A percentile compares a stretch with the other conserved stretches of the same genome.
phyloP scores from a whole-genome alignment of 2,888 invertebrate species.

The Polietes domitor region DNA sequence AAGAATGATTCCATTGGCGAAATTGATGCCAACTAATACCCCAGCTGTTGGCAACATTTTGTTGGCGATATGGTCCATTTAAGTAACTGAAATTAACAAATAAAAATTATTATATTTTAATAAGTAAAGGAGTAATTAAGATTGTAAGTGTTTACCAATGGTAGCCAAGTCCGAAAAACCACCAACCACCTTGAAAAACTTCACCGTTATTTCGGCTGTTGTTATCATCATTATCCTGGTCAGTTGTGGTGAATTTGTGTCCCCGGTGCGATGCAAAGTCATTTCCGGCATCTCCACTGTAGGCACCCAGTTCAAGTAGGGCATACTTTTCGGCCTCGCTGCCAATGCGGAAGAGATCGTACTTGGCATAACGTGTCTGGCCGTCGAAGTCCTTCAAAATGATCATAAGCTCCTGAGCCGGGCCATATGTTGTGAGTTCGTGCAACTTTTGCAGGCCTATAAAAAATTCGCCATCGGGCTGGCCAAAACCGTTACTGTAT shows the following conservation, averaged over 20 bases:
- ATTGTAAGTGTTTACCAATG: background rate
- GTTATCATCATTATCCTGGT: background rate
- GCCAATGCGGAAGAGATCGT: background rate
- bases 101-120: background rate
- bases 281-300: conserved; percentile 29
- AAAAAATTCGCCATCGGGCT: background rate
- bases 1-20: background rate
- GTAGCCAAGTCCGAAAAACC: background rate
- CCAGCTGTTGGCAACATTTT: background rate
- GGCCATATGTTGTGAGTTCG: background rate
- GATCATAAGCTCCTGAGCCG: conserved; percentile 3
- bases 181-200: background rate
- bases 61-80: background rate
- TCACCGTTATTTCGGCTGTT: background rate
- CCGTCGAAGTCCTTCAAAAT: background rate
- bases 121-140: background rate
- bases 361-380: conserved; percentile 12
- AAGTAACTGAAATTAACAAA: background rate
- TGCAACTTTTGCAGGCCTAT: conserved; percentile 9
- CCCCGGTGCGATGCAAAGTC: conserved; percentile 26
- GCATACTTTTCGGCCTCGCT: conserved; percentile 6
- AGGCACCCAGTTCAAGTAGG: background rate
- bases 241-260: conserved; percentile 13
- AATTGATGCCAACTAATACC: background rate
- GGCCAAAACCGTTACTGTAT: conserved; percentile 9